Evolutionary conservation across 2,113 vertebrate species (phyloP).

Genomic region (Lasiurus cinereus): DNA sequence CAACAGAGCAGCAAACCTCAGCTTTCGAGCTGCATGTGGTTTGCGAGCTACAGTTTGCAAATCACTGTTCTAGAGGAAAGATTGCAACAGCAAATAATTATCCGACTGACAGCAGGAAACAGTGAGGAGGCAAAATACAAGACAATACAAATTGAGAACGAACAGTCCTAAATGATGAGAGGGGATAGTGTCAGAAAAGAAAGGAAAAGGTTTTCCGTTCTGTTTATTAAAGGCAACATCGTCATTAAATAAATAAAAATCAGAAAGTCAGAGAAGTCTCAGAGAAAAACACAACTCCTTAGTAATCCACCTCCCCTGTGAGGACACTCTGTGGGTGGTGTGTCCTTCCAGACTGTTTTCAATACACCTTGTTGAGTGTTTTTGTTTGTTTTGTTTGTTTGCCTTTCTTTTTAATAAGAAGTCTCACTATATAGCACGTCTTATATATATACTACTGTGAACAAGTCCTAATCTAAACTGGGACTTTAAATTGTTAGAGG

Average conservation of each 20-base stretch:
- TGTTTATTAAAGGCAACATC: conserved; percentile 34
- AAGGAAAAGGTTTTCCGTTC: not conserved
- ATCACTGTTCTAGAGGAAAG: not conserved
- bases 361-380: not conserved
- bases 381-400: no score
- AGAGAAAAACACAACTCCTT: not conserved
- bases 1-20: no score
- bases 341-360: conserved; percentile 15
- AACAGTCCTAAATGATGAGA: not conserved
- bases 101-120: not conserved
- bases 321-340: not conserved
- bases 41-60: no score
- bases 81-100: not conserved
- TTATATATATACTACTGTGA: not conserved
- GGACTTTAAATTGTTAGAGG: not conserved
- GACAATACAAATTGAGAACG: not conserved
- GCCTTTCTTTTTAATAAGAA: not conserved
- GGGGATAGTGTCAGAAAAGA: not conserved
- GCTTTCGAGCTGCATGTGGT: no score
- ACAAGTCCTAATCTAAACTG: not conserved
- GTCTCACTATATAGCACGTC: not conserved
- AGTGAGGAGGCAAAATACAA: not conserved
- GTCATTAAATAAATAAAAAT: not conserved
- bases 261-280: not conserved
- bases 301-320: not conserved